phyloP scores from a whole-genome alignment of 2,113 vertebrate genomes.

The Miniopterus natalensis region DNA sequence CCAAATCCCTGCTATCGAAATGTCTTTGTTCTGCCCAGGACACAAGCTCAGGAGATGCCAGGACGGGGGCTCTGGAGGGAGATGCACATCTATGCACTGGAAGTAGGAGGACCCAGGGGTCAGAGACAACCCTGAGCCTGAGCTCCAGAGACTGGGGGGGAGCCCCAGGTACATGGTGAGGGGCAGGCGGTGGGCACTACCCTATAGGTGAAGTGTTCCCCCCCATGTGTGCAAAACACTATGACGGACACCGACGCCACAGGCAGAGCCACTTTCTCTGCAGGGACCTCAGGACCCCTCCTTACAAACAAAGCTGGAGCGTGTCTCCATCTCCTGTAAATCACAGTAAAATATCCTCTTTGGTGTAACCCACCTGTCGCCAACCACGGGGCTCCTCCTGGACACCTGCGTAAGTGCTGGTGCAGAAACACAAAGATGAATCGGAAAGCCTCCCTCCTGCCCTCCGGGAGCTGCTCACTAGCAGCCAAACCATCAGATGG shows the following conservation, averaged over 20 bases:
- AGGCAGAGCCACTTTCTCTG: neutral
- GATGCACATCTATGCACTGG: neutral
- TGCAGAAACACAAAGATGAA: neutral
- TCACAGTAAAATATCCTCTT: neutral
- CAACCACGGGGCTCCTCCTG: too few species aligned
- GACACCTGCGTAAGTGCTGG: neutral
- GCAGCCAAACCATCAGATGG: neutral
- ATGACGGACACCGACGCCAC: neutral
- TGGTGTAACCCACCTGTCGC: neutral
- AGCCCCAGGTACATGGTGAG: neutral
- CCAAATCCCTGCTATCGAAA: neutral
- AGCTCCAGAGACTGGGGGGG: neutral
- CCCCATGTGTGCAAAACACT: neutral
- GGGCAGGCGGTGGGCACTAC: neutral
- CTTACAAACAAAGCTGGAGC: neutral
- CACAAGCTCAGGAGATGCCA: neutral
- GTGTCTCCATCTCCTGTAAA: neutral
- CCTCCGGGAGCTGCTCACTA: neutral
- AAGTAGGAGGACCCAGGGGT: neutral
- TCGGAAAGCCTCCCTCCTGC: neutral
- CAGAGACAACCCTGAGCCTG: neutral
- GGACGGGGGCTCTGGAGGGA: neutral
- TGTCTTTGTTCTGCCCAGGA: neutral
- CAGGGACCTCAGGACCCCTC: neutral
- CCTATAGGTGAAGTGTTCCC: neutral